These are phyloP conservation scores for Hydrotaea diabolus DNA, from an alignment of 2,888 invertebrate species.

Conservation along the genomic window DNA sequence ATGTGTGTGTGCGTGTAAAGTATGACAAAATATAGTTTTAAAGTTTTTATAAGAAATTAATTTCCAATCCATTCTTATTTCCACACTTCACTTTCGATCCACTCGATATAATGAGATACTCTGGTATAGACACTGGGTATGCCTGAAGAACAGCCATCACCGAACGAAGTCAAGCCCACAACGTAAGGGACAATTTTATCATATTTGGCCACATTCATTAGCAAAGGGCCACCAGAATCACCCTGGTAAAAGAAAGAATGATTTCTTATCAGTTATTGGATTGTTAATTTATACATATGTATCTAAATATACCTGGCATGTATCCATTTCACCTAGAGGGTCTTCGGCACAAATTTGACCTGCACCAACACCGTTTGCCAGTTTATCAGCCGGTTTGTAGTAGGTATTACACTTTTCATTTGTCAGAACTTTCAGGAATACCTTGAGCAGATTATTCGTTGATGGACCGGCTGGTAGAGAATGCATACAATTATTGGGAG, in stretches of 20 bases:
- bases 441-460: conserved; percentile 47
- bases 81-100: conserved; percentile 59
- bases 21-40: conserved; percentile 30
- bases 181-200: conserved; percentile 29
- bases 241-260: conserved; percentile 21
- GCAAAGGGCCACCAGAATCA: conserved; percentile 57
- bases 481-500: too few species aligned
- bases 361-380: conserved; percentile 36
- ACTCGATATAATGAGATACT: conserved; percentile 55
- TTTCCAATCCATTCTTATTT: conserved; percentile 15
- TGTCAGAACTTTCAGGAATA: conserved; percentile 34
- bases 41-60: neutral
- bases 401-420: conserved; percentile 45
- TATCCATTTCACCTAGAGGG: conserved; percentile 52
- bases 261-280: too few species aligned
- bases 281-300: too few species aligned
- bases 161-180: conserved; percentile 58
- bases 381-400: conserved; percentile 38
- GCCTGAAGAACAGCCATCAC: conserved; percentile 50
- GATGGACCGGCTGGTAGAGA: conserved; percentile 38
- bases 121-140: conserved; percentile 62
- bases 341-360: conserved; percentile 60
- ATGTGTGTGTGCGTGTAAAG: neutral
- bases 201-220: conserved; percentile 34
- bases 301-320: conserved; percentile 60